Conservation (phyloP, 2,797 vertebrate species). For the Chromis chromis region DNA sequence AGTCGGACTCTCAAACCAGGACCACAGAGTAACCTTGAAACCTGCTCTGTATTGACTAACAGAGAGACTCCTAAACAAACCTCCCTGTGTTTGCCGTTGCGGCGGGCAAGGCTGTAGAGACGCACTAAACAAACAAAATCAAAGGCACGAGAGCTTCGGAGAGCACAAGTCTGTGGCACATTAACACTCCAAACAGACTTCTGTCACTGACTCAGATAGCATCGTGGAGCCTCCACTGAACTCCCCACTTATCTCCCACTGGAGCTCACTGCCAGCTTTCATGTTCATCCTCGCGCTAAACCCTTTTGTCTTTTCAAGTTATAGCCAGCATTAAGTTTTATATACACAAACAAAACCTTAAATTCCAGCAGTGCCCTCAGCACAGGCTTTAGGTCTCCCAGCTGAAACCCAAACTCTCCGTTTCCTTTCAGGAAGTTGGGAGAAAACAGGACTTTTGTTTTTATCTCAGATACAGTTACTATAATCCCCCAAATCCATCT, state of each 20-base stretch:
- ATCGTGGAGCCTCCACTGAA: slow-evolving; percentile 45
- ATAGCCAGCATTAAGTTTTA: slow-evolving; percentile 69
- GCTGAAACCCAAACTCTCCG: slow-evolving; percentile 45
- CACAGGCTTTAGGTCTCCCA: slow-evolving; percentile 34
- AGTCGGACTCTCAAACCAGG: slow-evolving; percentile 18
- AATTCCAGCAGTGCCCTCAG: slow-evolving; percentile 43
- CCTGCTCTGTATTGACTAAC: slow-evolving; percentile 45
- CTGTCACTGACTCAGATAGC: slow-evolving; percentile 50
- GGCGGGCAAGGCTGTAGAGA: slow-evolving; percentile 35
- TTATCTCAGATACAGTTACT: slow-evolving; percentile 68
- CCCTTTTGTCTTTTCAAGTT: slow-evolving; percentile 65
- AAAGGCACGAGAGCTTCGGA: slow-evolving; percentile 47
- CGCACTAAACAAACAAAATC: slow-evolving; percentile 59
- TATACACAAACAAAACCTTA: slow-evolving; percentile 73
- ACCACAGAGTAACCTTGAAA: slow-evolving; percentile 53
- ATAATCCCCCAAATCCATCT: slow-evolving; percentile 69
- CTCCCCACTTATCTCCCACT: slow-evolving; percentile 41
- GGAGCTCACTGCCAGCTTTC: slow-evolving; percentile 48
- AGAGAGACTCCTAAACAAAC: slow-evolving; percentile 65
- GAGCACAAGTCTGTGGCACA: slow-evolving; percentile 42
- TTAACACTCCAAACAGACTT: slow-evolving; percentile 57
- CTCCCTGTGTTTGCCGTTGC: slow-evolving; percentile 55
- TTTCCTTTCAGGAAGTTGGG: slow-evolving; percentile 57
- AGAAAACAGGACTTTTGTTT: slow-evolving; percentile 63
- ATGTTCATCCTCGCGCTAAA: slow-evolving; percentile 53